Evolutionary conservation across 2,797 vertebrate genomes (phyloP), one percentile per base, ranked within the genome.

Genomic region (Acridotheres tristis): DNA sequence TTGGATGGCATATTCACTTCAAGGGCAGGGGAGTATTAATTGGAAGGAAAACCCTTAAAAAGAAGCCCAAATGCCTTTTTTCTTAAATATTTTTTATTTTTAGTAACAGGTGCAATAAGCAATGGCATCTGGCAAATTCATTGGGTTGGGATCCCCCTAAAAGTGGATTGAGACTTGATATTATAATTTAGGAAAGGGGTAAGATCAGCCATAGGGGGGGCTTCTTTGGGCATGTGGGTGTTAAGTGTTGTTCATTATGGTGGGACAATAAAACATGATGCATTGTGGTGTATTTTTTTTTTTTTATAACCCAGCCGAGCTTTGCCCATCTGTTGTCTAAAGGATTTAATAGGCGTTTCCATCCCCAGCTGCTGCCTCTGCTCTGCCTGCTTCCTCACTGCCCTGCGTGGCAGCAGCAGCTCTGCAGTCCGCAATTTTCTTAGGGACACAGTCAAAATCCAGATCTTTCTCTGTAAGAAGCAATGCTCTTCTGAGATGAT

Each of bases 281-380:
- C 95, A 97, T 97, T 97, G 94, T 97, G 92, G 94, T 95, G 94
- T 85, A 15, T 78, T 87, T 90, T 85, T 90, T 94, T 36, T 38
- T 95, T 93, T 95, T 86, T 36, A 88, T 89, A 93, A 97, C 81
- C 83, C 93, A 96, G 95, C 50, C 84, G 78, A 96, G 94, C 95
- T 97, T 97, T 97, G 97, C 97, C 98, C 98, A 98, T 98, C 98
- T 98, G 98, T 97, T 98, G 96, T 98, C 97, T 98, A 98, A 98
- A 98, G 97, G 97, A 97, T 98, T 98, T 97, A 98, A 98, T 97
- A 98, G 97, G 97, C 97, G 95, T 98, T 96, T 97, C 98, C 97
- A 98, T 97, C 95, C 94, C 98, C 98, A 98, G 98, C 98, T 98
- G 97, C 97, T 97, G 98, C 98, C 96, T 96, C 91, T 97, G 98